Evolutionary conservation across 2,113 vertebrate genomes (phyloP).

Genomic region (Amphiprion ocellaris): DNA sequence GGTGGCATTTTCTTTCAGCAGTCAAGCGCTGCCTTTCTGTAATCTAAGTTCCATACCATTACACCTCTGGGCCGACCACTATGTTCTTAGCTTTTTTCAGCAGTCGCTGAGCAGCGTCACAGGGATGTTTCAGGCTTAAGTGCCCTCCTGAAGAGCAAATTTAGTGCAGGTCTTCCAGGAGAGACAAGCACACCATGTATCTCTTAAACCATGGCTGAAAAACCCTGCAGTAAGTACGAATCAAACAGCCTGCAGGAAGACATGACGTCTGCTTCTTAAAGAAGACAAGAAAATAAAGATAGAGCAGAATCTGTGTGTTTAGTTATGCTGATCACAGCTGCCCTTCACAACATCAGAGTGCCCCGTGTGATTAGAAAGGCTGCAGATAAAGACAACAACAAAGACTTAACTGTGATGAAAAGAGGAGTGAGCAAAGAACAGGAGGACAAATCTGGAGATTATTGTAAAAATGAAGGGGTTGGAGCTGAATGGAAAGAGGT

Average conservation of each 20-base stretch:
- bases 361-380: slow-evolving; percentile 49
- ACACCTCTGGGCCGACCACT: slow-evolving; percentile 20
- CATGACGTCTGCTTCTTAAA: neutral
- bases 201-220: slow-evolving; percentile 2
- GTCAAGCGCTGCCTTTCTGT: slow-evolving; percentile 13
- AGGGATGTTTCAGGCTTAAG: slow-evolving; percentile 29
- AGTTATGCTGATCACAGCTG: slow-evolving; percentile 57
- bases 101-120: slow-evolving; percentile 12
- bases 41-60: slow-evolving; percentile 51
- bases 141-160: slow-evolving; percentile 43
- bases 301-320: slow-evolving; percentile 31
- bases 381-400: slow-evolving; percentile 42
- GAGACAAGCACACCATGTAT: neutral
- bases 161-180: slow-evolving; percentile 24
- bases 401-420: slow-evolving; percentile 13
- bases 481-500: neutral
- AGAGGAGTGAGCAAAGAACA: neutral
- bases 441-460: neutral
- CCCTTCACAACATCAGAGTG: slow-evolving; percentile 61
- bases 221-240: neutral
- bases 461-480: neutral
- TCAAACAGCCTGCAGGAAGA: neutral
- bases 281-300: slow-evolving; percentile 10
- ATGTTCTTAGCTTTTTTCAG: slow-evolving; percentile 29
- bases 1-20: slow-evolving; percentile 13